Conservation (phyloP, 2,888 invertebrate genomes). For the Chaetoderma sp. region DNA sequence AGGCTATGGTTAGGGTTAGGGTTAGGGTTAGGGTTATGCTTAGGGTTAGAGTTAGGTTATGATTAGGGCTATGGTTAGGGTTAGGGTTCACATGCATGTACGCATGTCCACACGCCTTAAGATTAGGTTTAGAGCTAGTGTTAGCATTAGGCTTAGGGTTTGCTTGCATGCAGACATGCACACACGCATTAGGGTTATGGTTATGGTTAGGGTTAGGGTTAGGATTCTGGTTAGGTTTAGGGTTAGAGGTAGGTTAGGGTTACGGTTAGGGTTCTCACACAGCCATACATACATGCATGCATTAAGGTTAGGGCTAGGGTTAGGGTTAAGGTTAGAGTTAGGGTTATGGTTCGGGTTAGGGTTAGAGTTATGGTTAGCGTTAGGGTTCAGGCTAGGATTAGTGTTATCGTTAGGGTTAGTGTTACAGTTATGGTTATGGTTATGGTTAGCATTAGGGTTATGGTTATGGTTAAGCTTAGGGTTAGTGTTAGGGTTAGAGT, state of each 20-base stretch:
- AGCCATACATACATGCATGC: background rate
- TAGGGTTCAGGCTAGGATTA: background rate
- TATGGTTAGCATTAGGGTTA: no score
- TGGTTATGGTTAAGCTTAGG: no score
- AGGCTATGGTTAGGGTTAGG: slow-evolving; percentile 4
- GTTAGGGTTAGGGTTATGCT: slow-evolving; percentile 7
- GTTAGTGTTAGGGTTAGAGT: no score
- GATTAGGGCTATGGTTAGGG: background rate
- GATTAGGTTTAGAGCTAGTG: slow-evolving; percentile 4
- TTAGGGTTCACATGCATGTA: background rate
- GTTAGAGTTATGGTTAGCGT: background rate
- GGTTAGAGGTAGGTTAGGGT: no score
- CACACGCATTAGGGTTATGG: background rate
- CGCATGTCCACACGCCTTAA: background rate
- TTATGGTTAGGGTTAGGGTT: slow-evolving; percentile 2
- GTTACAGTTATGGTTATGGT: no score
- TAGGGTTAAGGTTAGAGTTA: no score
- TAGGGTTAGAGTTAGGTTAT: slow-evolving; percentile 5
- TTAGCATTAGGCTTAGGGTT: slow-evolving; percentile 6
- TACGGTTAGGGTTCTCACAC: background rate
- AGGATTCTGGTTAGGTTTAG: no score
- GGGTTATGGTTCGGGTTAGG: no score
- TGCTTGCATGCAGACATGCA: background rate
- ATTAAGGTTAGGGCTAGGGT: no score
- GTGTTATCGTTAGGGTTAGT: background rate